Conservation (phyloP, 1,140 invertebrate genomes). For the Paramacrobiotus metropolitanus region DNA sequence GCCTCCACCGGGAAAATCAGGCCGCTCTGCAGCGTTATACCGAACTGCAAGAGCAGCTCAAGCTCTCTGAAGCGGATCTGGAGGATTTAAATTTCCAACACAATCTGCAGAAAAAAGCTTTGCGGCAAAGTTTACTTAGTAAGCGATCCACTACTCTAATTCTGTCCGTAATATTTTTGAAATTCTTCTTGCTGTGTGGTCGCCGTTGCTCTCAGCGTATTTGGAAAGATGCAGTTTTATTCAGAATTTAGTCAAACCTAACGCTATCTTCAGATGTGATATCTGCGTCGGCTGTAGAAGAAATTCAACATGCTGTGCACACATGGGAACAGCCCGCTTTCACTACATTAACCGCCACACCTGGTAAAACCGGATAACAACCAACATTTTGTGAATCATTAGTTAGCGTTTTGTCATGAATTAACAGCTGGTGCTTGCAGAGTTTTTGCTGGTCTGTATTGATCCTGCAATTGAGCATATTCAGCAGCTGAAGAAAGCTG, state of each 20-base stretch:
- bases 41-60: background rate
- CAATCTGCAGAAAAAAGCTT: background rate
- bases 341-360: conserved; percentile 38
- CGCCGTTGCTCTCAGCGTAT: no score
- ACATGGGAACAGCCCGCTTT: conserved; percentile 43
- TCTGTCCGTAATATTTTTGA: no score
- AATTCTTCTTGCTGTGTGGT: no score
- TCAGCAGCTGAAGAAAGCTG: conserved; percentile 12
- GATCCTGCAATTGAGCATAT: conserved; percentile 16
- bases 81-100: background rate
- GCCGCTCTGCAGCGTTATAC: background rate
- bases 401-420: conserved; percentile 22
- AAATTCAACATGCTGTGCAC: conserved; percentile 34
- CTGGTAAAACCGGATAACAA: conserved; percentile 23
- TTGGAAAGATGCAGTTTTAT: no score
- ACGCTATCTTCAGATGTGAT: background rate
- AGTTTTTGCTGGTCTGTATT: conserved; percentile 21
- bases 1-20: background rate
- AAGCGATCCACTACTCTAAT: no score
- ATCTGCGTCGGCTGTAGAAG: conserved; percentile 13
- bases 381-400: conserved; percentile 11
- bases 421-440: no score
- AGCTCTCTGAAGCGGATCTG: background rate
- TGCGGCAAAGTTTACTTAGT: background rate
- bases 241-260: background rate